Evolutionary conservation across 2,888 invertebrate species (phyloP).

Genomic region (Steinernema hermaphroditum): DNA sequence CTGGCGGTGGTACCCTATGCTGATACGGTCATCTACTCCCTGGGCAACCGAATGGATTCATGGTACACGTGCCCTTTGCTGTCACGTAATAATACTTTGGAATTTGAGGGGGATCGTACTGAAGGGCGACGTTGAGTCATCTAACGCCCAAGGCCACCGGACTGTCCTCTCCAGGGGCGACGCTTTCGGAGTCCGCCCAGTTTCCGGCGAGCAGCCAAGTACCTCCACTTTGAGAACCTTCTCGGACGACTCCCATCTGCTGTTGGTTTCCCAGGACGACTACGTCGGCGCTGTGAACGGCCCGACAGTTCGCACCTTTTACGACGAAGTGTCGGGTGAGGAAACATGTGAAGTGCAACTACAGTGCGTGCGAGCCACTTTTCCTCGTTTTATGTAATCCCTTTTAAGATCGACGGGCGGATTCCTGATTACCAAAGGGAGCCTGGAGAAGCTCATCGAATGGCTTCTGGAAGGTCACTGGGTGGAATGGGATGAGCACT

Average conservation of each 20-base stretch:
- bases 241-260: slow-evolving; percentile 97
- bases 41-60: slow-evolving; percentile 96
- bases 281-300: slow-evolving; percentile 77
- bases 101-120: slow-evolving; percentile 81
- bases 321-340: slow-evolving; percentile 76
- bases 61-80: slow-evolving; percentile 72
- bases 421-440: slow-evolving; percentile 84
- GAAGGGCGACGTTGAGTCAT: slow-evolving; percentile 93
- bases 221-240: slow-evolving; percentile 85
- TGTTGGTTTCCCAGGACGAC: slow-evolving; percentile 94
- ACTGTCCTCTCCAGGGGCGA: slow-evolving; percentile 64
- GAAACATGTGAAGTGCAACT: slow-evolving; percentile 88
- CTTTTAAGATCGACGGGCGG: slow-evolving; percentile 72
- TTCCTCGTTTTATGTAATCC: background rate
- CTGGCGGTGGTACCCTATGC: slow-evolving; percentile 97
- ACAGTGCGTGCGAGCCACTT: slow-evolving; percentile 33
- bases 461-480: slow-evolving; percentile 84
- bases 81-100: background rate
- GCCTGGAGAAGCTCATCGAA: slow-evolving; percentile 74
- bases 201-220: slow-evolving; percentile 75
- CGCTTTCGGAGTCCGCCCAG: slow-evolving; percentile 96
- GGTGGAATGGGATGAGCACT: slow-evolving; percentile 85
- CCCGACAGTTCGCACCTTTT: slow-evolving; percentile 80
- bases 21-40: slow-evolving; percentile 93
- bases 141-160: slow-evolving; percentile 71